phyloP scores from a whole-genome alignment of 2,888 invertebrate species.

The Trachelus tabidus region DNA sequence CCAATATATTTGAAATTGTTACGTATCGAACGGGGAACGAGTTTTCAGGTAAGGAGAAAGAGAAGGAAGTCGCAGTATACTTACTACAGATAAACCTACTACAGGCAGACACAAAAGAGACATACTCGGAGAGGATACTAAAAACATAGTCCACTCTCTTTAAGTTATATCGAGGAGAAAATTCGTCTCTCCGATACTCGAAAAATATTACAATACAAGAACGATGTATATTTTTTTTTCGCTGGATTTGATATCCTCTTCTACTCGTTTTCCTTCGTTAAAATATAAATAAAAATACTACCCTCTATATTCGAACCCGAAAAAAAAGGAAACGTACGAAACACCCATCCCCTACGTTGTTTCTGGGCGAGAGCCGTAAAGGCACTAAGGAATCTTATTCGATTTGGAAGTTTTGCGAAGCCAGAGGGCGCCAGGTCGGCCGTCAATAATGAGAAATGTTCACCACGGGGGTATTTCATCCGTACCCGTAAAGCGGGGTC shows the following conservation, averaged over 20 bases:
- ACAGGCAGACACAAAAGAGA: too few relatives aligned
- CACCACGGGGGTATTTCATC: slow-evolving; percentile 38
- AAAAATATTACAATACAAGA: neutral
- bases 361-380: neutral
- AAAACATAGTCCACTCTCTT: neutral
- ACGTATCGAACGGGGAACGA: neutral
- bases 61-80: neutral
- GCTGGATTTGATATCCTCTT: too few relatives aligned
- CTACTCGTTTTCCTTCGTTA: neutral
- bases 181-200: neutral
- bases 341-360: slow-evolving; percentile 26
- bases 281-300: neutral
- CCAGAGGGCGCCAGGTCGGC: slow-evolving; percentile 41
- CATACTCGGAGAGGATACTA: neutral
- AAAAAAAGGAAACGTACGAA: neutral
- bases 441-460: slow-evolving; percentile 57
- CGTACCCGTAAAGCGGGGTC: slow-evolving; percentile 20
- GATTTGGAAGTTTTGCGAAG: slow-evolving; percentile 49
- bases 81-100: neutral
- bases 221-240: neutral
- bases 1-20: neutral
- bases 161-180: neutral
- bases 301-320: neutral
- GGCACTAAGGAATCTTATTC: slow-evolving; percentile 43
- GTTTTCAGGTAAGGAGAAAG: neutral